These are phyloP conservation scores for Trissoscelio sp. DNA, from an alignment of 2,888 invertebrate genomes.

Conservation along the genomic window DNA sequence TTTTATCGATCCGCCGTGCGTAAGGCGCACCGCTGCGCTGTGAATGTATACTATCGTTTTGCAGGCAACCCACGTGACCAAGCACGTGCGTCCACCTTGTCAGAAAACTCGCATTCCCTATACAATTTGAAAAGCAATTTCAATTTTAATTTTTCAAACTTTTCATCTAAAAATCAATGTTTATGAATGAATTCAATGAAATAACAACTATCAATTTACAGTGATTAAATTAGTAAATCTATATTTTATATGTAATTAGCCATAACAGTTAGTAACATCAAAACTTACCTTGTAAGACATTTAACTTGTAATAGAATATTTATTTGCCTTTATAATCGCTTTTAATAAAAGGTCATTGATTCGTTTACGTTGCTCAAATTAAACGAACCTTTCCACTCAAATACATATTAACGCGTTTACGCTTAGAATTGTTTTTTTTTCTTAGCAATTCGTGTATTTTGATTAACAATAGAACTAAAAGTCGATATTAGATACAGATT, in stretches of 20 bases:
- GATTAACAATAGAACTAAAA: conserved; percentile 3
- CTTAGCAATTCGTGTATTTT: not conserved
- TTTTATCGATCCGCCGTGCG: conserved; percentile 47
- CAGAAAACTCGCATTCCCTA: not conserved
- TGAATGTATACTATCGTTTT: conserved; percentile 37
- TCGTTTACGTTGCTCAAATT: too few species aligned
- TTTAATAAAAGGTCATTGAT: too few species aligned
- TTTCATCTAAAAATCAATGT: too few species aligned
- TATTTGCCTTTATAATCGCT: too few species aligned
- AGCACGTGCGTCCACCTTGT: conserved; percentile 59
- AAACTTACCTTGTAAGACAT: too few species aligned
- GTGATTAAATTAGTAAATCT: not conserved
- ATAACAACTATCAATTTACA: not conserved
- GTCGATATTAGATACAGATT: conserved; percentile 31
- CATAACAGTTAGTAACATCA: too few species aligned
- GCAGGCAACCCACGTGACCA: conserved; percentile 58
- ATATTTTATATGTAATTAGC: too few species aligned
- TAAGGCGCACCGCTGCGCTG: conserved; percentile 31
- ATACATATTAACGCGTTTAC: too few species aligned
- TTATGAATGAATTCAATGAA: too few species aligned
- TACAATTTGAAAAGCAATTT: not conserved
- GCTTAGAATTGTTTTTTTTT: not conserved
- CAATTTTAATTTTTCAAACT: not conserved
- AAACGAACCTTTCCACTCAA: too few species aligned
- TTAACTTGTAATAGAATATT: too few species aligned